phyloP scores from a whole-genome alignment of 2,888 invertebrate species.

The Trichogramma dendrolimi region DNA sequence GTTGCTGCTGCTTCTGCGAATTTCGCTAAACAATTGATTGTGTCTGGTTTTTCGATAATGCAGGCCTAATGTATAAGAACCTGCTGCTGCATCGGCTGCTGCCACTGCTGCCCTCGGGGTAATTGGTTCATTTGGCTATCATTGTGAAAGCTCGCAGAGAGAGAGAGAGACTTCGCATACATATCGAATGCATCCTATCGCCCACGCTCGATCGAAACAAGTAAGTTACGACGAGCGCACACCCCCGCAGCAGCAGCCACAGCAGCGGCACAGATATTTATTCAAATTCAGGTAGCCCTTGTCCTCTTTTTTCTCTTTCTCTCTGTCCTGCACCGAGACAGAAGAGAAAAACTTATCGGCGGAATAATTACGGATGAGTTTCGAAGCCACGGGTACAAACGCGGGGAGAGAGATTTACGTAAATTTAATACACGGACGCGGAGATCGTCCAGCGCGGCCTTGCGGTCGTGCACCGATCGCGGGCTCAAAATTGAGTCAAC shows the following conservation, averaged over 20 bases:
- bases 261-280: neutral
- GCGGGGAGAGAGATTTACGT: too few relatives aligned
- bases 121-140: constrained; percentile 31
- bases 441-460: too few relatives aligned
- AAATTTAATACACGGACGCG: too few relatives aligned
- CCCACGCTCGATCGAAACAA: constrained; percentile 30
- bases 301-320: neutral
- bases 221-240: constrained; percentile 19
- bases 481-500: too few relatives aligned
- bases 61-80: too few relatives aligned
- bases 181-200: constrained; percentile 6
- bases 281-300: neutral
- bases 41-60: too few relatives aligned
- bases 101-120: constrained; percentile 31
- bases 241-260: constrained; percentile 5
- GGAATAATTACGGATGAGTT: constrained; percentile 1
- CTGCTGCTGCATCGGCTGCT: constrained; percentile 19
- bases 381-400: too few relatives aligned
- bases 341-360: constrained; percentile 15
- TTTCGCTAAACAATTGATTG: constrained; percentile 8
- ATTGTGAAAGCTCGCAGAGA: neutral
- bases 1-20: constrained; percentile 32
- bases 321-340: neutral
- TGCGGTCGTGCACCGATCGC: too few relatives aligned
- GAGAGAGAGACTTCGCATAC: neutral